phyloP scores from a whole-genome alignment of 2,113 vertebrate genomes.

The Lagopus muta region DNA sequence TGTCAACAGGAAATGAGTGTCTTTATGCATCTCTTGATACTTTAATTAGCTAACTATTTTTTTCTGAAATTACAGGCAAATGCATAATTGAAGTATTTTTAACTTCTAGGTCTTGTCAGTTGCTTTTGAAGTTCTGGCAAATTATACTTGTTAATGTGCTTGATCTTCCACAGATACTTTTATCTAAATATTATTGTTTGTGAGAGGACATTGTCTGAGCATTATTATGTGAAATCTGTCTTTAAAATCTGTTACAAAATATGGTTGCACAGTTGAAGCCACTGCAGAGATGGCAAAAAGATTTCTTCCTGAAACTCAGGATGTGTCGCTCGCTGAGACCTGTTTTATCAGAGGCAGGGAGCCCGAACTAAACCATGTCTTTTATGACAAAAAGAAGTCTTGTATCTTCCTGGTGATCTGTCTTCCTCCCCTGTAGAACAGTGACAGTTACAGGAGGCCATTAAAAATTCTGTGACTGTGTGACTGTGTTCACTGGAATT shows the following conservation, averaged over 20 bases:
- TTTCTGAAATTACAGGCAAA: not conserved
- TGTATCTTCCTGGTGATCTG: not conserved
- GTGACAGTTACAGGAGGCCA: not conserved
- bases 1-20: not conserved
- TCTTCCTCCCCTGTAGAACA: not conserved
- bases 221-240: not conserved
- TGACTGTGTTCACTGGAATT: not conserved
- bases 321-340: fast-evolving
- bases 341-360: not conserved
- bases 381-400: not conserved
- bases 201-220: not conserved
- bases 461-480: not conserved
- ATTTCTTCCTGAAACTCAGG: not conserved
- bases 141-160: constrained; percentile 44
- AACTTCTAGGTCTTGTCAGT: not conserved
- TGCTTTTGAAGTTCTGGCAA: constrained; percentile 21
- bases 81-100: constrained; percentile 22
- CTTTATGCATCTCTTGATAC: constrained; percentile 17
- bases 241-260: not conserved
- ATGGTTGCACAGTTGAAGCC: not conserved
- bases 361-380: not conserved
- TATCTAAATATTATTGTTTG: not conserved
- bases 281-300: not conserved
- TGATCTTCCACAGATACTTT: not conserved
- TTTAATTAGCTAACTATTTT: constrained; percentile 13